phyloP scores from a whole-genome alignment of 2,113 vertebrate genomes.

The Colossoma macropomum region DNA sequence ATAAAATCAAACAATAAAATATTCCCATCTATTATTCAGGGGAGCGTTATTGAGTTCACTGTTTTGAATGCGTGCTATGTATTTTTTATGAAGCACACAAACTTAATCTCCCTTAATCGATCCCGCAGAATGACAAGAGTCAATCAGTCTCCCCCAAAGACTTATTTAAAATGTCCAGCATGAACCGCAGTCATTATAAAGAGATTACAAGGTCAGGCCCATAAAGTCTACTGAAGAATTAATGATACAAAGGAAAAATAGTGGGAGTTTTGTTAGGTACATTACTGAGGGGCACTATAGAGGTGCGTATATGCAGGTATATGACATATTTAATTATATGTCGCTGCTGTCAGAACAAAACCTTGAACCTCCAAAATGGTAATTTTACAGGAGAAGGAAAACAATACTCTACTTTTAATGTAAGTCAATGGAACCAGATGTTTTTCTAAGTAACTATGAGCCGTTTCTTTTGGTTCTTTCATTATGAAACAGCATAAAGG shows the following conservation, averaged over 20 bases:
- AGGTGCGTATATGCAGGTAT: no score
- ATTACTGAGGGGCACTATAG: no score
- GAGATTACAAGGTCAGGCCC: not conserved
- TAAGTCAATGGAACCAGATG: no score
- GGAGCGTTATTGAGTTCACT: not conserved
- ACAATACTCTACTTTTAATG: no score
- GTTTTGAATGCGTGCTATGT: not conserved
- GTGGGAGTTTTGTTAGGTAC: not conserved
- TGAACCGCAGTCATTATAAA: conserved; percentile 5
- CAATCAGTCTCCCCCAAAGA: conserved; percentile 30
- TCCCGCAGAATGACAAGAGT: conserved; percentile 27
- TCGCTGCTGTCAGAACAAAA: no score
- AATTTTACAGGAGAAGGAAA: no score
- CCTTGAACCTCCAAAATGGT: no score
- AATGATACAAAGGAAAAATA: not conserved
- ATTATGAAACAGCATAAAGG: no score
- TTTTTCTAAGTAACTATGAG: no score
- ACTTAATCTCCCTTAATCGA: conserved; percentile 45
- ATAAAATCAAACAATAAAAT: conserved; percentile 23
- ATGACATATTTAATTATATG: no score
- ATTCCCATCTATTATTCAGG: conserved; percentile 22
- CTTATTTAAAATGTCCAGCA: conserved; percentile 12
- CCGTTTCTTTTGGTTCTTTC: no score
- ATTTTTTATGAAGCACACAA: conserved; percentile 20
- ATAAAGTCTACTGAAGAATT: not conserved